phyloP scores from a whole-genome alignment of 2,888 invertebrate species.

The Pseudococcus longispinus region DNA sequence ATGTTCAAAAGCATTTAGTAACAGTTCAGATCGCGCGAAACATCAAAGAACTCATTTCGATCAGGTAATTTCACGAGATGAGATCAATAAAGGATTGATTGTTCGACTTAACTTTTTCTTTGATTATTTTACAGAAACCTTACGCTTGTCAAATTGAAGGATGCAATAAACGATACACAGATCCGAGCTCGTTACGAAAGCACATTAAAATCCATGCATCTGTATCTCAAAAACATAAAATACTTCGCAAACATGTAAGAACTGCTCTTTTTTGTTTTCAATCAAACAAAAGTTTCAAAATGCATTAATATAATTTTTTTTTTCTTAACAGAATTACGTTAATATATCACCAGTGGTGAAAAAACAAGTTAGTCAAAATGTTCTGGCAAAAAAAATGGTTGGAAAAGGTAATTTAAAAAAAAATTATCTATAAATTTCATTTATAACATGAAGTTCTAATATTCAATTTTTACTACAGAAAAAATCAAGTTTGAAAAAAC shows the following conservation, averaged over 20 bases:
- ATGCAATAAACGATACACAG: conserved; percentile 90
- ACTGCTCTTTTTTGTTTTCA: not conserved
- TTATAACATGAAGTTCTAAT: not conserved
- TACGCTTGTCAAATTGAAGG: conserved; percentile 88
- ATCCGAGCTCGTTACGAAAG: conserved; percentile 90
- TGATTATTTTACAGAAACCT: conserved; percentile 74
- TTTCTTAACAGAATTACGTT: not conserved
- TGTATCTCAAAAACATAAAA: conserved; percentile 39
- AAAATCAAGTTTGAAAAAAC: not conserved
- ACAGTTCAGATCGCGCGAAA: conserved; percentile 97
- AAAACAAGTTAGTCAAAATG: conserved; percentile 46
- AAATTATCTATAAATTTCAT: not conserved
- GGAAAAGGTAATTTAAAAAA: not conserved
- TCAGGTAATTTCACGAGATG: conserved; percentile 74
- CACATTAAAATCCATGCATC: conserved; percentile 83
- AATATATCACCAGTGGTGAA: conserved; percentile 10
- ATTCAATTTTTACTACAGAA: not conserved
- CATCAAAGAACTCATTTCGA: conserved; percentile 98
- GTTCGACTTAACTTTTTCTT: not conserved
- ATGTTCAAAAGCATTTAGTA: conserved; percentile 96
- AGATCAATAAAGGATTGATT: too few species aligned
- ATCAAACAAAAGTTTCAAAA: not conserved
- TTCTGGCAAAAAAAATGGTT: not conserved
- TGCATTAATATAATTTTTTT: not conserved
- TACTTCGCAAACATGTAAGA: conserved; percentile 10